Conservation (phyloP, 1,140 invertebrate genomes). For the Cecropterus lyciades region DNA sequence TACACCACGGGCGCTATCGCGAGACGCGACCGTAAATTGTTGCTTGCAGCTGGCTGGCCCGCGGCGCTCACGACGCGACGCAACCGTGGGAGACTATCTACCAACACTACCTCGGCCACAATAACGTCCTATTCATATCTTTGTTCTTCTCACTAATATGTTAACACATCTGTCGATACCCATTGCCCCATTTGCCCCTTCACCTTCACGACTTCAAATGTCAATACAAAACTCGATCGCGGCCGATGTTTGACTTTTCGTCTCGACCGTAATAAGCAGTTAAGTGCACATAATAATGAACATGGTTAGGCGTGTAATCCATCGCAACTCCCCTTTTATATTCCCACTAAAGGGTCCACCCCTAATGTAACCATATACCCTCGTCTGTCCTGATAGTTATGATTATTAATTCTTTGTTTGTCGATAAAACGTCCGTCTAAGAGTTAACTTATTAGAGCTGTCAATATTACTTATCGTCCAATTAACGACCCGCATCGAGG, state of each 20-base stretch:
- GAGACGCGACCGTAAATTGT: slow-evolving; percentile 69
- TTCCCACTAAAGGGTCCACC: slow-evolving; percentile 47
- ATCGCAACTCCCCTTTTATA: slow-evolving; percentile 50
- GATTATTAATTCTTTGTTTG: slow-evolving; percentile 35
- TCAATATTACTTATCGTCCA: slow-evolving; percentile 65
- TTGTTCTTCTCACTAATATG: slow-evolving; percentile 21
- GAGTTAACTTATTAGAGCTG: slow-evolving; percentile 34
- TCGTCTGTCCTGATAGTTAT: slow-evolving; percentile 26
- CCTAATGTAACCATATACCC: slow-evolving; percentile 43
- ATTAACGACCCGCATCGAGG: slow-evolving; percentile 60
- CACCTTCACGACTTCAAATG: slow-evolving; percentile 55
- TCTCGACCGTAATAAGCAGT: slow-evolving; percentile 60
- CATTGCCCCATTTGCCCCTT: slow-evolving; percentile 46
- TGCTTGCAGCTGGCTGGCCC: slow-evolving; percentile 62
- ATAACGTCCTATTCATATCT: slow-evolving; percentile 1
- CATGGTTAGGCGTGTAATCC: slow-evolving; percentile 67
- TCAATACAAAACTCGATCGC: slow-evolving; percentile 46
- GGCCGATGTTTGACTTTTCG: slow-evolving; percentile 58
- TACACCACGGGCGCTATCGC: slow-evolving; percentile 66
- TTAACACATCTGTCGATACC: slow-evolving; percentile 22
- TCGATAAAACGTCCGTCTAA: slow-evolving; percentile 16
- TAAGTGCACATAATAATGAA: slow-evolving; percentile 59
- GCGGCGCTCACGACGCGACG: slow-evolving; percentile 43
- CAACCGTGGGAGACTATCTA: slow-evolving; percentile 24
- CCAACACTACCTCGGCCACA: slow-evolving; percentile 7